These are phyloP conservation scores for Lissonota sp. DNA, from an alignment of 2,888 invertebrate genomes.

Conservation along the genomic window DNA sequence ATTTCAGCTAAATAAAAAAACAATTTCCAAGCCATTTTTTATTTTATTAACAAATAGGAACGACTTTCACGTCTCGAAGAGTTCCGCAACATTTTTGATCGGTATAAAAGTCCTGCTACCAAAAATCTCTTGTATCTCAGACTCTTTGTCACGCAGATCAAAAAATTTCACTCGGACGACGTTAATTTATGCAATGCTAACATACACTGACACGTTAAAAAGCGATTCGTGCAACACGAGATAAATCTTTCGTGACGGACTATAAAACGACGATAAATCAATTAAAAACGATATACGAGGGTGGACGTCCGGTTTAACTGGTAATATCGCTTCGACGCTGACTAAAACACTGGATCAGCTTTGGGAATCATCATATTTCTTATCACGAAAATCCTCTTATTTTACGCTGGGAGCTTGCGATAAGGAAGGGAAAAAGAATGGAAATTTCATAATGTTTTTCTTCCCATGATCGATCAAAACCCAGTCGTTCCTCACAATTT, in stretches of 20 bases:
- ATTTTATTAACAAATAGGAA: no score
- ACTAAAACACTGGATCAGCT: slow-evolving; percentile 11
- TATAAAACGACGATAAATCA: slow-evolving; percentile 12
- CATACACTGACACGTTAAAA: no score
- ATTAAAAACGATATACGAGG: slow-evolving; percentile 1
- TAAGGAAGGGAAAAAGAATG: slow-evolving; percentile 28
- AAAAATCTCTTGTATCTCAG: no score
- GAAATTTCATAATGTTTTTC: slow-evolving; percentile 16
- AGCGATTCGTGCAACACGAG: no score
- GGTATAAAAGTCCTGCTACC: no score
- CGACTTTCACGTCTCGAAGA: no score
- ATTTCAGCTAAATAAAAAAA: no score
- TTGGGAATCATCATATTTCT: not conserved
- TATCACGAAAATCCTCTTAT: not conserved
- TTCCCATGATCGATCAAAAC: slow-evolving; percentile 32
- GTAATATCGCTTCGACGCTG: slow-evolving; percentile 6
- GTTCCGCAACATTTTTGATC: no score
- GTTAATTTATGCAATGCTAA: no score
- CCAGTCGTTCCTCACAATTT: slow-evolving; percentile 8
- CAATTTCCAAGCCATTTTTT: no score
- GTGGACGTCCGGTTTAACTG: slow-evolving; percentile 16
- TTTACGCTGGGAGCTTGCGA: slow-evolving; percentile 10
- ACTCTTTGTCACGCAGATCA: no score
- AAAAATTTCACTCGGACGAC: no score
- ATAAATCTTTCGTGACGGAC: not conserved